phyloP scores from a whole-genome alignment of 2,113 vertebrate genomes.

The Sinocyclocheilus grahami region DNA sequence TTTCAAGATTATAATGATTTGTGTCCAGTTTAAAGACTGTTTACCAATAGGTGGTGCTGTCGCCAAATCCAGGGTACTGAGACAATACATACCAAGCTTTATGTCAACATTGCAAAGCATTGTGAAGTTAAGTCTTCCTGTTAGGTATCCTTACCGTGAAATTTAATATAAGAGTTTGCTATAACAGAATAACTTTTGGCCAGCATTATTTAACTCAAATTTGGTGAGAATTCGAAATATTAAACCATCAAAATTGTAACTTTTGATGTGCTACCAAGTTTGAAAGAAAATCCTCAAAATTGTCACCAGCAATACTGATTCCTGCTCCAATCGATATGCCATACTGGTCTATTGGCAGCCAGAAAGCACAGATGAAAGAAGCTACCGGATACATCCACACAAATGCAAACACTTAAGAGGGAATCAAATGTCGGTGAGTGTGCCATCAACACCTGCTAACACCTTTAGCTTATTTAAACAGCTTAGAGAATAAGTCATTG shows the following conservation, averaged over 20 bases:
- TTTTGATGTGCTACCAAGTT: neutral
- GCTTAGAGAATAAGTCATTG: neutral
- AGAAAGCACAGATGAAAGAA: neutral
- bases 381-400: neutral
- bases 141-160: neutral
- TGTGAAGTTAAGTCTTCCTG: neutral
- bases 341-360: neutral
- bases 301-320: neutral
- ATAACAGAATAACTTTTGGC: neutral
- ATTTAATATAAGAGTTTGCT: neutral
- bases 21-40: neutral
- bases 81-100: neutral
- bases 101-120: neutral
- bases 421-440: neutral
- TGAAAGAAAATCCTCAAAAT: neutral
- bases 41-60: neutral
- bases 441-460: neutral
- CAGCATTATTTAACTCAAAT: neutral
- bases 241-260: neutral
- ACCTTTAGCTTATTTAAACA: neutral
- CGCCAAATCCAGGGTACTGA: neutral
- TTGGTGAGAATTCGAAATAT: neutral
- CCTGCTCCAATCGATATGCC: neutral
- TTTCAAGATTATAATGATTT: neutral
- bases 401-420: neutral